Base-by-base conservation (phyloP, 2,888 invertebrate genomes). In the Nomada goodeniana region DNA sequence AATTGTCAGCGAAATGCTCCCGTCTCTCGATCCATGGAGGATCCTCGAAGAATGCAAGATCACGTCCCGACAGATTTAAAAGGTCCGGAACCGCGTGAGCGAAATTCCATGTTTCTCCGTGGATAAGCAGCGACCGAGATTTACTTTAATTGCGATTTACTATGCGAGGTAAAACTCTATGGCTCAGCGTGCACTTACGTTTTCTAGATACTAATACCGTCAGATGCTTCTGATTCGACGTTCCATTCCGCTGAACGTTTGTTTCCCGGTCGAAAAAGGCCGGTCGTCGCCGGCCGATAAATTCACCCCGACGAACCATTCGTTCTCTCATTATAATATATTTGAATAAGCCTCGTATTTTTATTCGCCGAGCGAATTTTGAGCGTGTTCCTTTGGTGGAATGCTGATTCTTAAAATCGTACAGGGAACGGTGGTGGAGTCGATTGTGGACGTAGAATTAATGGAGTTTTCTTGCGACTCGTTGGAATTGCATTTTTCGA, bases 101-200 rank as follows among this genome's bases (percentile, higher is more conserved):
- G 80, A 81, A 76, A 85, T 86, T 86, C 73, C 79, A 67, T 81
- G 82, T 84, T 85, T 80, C 72, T 69, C 65, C 61, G 55, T 15
- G 59, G 73, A 81, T 75, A 76, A 83, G 80, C 73, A 81, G 77
- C 80, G 74, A 44, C 20, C 52, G 60, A 78, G 83, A 87, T 87
- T 83, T 83, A 85, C 69, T 87, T 87, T 87, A 87, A 87, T 87
- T 87, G 86, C 80, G 80, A 83, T 87, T 84, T 81, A 83, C 81
- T 83, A 81, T 80, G 80, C 80, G 71, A 68, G 68, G 80, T 86
- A 81, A 87, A 80, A 83, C 76, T 69, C 60, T 67, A 20, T 47
- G 63, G 73, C 76, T 72, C 74, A 60, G 71, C 29, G 20, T 75
- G 68, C 78, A 78, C 67, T 74, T 68, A 69, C 82, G 42, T 64